A percentile compares a stretch with the other conserved stretches of the same genome.
Conservation (phyloP, 2,113 vertebrate species). For the Pteropus alecto region DNA sequence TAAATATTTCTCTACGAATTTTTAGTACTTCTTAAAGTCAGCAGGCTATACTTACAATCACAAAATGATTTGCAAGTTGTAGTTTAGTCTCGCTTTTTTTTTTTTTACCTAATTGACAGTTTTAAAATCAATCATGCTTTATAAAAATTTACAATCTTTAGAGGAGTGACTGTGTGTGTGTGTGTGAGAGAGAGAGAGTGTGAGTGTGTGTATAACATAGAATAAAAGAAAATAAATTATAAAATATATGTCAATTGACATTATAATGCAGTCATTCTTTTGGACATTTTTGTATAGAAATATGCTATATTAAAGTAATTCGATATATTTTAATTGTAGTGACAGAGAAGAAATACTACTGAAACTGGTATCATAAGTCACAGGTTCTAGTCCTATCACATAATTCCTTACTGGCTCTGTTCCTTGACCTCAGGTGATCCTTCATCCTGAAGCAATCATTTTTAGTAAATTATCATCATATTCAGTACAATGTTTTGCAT, state of each 20-base stretch:
- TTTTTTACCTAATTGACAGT: neutral
- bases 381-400: neutral
- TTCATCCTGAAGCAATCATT: neutral
- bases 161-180: neutral
- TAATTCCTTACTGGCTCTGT: neutral
- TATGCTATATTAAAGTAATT: neutral
- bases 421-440: neutral
- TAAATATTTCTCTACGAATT: neutral
- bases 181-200: too few species aligned
- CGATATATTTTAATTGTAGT: neutral
- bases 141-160: neutral
- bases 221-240: neutral
- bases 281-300: neutral
- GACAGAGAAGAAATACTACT: neutral
- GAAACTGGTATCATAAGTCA: neutral
- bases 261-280: neutral
- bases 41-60: neutral
- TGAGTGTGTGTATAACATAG: neutral
- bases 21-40: neutral
- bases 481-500: neutral
- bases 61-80: neutral
- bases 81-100: neutral
- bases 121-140: neutral
- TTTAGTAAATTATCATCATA: neutral
- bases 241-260: neutral